phyloP scores from a whole-genome alignment of 2,113 vertebrate species.

The Rhinichthys klamathensis region DNA sequence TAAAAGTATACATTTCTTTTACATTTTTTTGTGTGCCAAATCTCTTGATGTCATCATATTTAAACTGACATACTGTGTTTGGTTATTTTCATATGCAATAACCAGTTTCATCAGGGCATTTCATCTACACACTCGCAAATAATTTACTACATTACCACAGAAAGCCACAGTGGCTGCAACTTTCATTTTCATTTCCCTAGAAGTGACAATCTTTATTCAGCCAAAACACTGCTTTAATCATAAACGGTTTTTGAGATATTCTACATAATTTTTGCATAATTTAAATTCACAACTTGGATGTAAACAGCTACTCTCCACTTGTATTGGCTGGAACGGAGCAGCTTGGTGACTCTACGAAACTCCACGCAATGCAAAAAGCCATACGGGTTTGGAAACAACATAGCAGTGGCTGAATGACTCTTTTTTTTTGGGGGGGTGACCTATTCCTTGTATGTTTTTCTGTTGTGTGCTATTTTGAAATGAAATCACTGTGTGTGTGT shows the following conservation, averaged over 20 bases:
- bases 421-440: neutral
- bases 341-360: neutral
- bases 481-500: neutral
- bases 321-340: neutral
- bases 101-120: neutral
- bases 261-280: neutral
- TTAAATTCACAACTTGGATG: neutral
- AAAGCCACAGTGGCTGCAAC: neutral
- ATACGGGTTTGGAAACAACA: neutral
- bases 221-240: neutral
- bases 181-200: neutral
- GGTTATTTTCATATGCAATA: neutral
- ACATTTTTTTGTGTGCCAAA: neutral
- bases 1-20: neutral
- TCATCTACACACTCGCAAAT: neutral
- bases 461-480: constrained; percentile 18
- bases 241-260: neutral
- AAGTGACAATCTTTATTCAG: neutral
- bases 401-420: neutral
- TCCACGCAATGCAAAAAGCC: neutral
- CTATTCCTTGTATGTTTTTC: constrained; percentile 1
- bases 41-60: neutral
- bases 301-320: neutral
- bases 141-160: neutral
- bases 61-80: neutral